These are phyloP conservation scores for Pteruthius melanotis DNA, from an alignment of 2,113 vertebrate genomes.

Conservation along the genomic window DNA sequence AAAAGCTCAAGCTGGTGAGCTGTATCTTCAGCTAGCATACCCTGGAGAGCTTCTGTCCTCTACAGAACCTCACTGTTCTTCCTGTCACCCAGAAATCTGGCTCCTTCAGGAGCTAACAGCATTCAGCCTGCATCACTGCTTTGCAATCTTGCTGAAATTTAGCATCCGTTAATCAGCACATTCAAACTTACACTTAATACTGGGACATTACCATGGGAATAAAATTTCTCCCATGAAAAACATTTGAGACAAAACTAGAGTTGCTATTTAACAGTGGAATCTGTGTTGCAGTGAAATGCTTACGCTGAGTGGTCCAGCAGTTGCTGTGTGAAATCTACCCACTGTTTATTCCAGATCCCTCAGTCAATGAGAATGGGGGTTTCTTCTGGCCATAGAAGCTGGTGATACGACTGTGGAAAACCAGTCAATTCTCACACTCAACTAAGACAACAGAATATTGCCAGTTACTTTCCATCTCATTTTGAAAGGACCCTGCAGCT, in stretches of 20 bases:
- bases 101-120: not conserved
- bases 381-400: not conserved
- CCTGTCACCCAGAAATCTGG: not conserved
- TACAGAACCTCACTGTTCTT: not conserved
- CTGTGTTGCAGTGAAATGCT: not conserved
- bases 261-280: not conserved
- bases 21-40: not conserved
- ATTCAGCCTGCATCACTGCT: not conserved
- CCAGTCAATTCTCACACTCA: not conserved
- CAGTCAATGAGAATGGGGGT: accelerated
- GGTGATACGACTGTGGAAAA: not conserved
- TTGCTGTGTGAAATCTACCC: not conserved
- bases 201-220: not conserved
- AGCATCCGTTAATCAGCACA: not conserved
- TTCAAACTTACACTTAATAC: not conserved
- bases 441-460: not conserved
- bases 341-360: not conserved
- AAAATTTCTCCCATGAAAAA: not conserved
- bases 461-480: not conserved
- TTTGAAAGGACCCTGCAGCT: not conserved
- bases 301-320: not conserved
- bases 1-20: not conserved
- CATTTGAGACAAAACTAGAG: not conserved
- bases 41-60: not conserved
- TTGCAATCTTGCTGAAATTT: not conserved